A percentile compares a stretch with the other conserved stretches of the same genome.
Conservation (phyloP, 2,888 invertebrate genomes). For the Latheticus oryzae region DNA sequence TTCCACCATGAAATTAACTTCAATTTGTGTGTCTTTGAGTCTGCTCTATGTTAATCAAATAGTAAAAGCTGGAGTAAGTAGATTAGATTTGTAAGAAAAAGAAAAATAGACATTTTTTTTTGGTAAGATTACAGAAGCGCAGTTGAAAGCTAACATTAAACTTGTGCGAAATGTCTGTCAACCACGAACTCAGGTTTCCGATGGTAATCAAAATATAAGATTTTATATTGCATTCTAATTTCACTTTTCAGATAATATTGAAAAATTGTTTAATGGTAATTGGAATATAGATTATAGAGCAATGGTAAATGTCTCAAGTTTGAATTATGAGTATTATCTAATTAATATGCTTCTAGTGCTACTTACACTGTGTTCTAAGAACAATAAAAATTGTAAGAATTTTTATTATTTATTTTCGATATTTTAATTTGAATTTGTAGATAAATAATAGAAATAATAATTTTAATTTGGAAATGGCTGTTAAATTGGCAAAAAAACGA, state of each 20-base stretch:
- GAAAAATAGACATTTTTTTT: too few relatives aligned
- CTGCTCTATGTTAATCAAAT: too few relatives aligned
- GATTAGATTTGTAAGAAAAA: too few relatives aligned
- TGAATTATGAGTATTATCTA: too few relatives aligned
- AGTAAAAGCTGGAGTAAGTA: too few relatives aligned
- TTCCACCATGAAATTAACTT: too few relatives aligned
- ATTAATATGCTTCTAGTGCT: conserved; percentile 62
- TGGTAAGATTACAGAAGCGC: not conserved
- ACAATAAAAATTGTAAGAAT: conserved; percentile 66
- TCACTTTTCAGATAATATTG: conserved; percentile 48
- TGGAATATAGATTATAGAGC: conserved; percentile 45
- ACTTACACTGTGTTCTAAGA: conserved; percentile 65
- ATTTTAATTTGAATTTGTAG: too few relatives aligned
- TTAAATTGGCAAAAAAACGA: conserved; percentile 22
- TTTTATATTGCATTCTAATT: conserved; percentile 16
- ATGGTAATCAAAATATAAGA: conserved; percentile 70
- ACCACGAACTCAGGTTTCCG: conserved; percentile 71
- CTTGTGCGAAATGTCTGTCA: conserved; percentile 3
- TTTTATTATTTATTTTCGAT: conserved; percentile 9
- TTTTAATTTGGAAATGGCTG: conserved; percentile 31
- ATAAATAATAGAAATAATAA: conserved; percentile 39
- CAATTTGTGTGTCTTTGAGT: too few relatives aligned
- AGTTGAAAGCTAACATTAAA: not conserved
- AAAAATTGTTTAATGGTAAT: conserved; percentile 47
- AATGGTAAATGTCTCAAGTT: too few relatives aligned